A percentile compares a stretch with the other conserved stretches of the same genome.
phyloP scores from a whole-genome alignment of 2,797 vertebrate genomes.

The Argya squamiceps region DNA sequence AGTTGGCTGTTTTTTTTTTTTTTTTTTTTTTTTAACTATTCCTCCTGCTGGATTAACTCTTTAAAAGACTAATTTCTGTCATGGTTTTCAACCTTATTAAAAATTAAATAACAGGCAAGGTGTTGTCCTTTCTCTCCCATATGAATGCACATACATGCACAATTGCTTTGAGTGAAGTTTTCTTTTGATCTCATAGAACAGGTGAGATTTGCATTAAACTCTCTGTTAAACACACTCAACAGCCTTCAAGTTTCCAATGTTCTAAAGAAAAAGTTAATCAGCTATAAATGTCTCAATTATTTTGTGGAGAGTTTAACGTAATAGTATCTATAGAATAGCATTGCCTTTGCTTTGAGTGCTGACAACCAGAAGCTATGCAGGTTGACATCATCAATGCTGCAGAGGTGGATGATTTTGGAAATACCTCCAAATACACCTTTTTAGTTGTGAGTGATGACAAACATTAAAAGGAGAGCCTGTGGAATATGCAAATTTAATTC shows the following conservation, averaged over 20 bases:
- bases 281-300: background rate
- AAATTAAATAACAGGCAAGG: background rate
- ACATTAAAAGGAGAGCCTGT: background rate
- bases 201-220: background rate
- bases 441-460: background rate
- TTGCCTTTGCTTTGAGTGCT: background rate
- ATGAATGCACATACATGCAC: background rate
- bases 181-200: background rate
- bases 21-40: background rate
- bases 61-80: background rate
- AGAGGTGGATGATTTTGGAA: background rate
- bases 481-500: background rate
- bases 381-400: background rate
- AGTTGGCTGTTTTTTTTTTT: rapidly evolving
- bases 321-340: background rate
- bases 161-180: background rate
- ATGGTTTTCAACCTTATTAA: background rate
- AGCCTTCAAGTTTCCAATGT: background rate
- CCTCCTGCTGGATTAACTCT: background rate
- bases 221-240: background rate
- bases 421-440: background rate
- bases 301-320: background rate
- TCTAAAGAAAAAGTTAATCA: background rate
- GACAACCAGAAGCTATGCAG: background rate
- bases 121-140: background rate